Percentiles rank a stretch among this genome's conserved stretches.
phyloP scores from a whole-genome alignment of 2,113 vertebrate genomes.

The Tonatia bakeri region DNA sequence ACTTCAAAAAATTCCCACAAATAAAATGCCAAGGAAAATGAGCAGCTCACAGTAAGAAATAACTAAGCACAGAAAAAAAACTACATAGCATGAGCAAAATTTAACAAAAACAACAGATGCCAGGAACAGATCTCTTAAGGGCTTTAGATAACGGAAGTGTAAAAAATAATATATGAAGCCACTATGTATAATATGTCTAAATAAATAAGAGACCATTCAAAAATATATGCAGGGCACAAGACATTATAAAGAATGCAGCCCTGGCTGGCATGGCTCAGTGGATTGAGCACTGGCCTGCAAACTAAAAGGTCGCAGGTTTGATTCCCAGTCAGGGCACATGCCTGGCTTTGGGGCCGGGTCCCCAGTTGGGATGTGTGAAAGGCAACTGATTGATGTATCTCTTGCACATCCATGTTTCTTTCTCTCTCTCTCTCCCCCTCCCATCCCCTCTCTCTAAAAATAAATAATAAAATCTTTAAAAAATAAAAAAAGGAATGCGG shows the following conservation, averaged over 20 bases:
- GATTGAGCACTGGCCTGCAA: too few species aligned
- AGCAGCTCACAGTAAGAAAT: background rate
- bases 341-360: too few species aligned
- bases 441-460: too few species aligned
- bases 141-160: background rate
- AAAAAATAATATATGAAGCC: background rate
- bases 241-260: background rate
- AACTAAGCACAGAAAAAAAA: background rate
- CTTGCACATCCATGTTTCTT: too few species aligned
- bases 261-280: too few species aligned
- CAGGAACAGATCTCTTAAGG: background rate
- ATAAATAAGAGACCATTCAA: constrained; percentile 8
- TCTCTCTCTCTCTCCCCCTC: too few species aligned
- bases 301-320: too few species aligned
- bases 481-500: background rate
- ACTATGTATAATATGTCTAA: background rate
- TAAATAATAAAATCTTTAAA: too few species aligned
- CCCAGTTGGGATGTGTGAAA: too few species aligned
- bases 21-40: background rate
- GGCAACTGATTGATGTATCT: too few species aligned
- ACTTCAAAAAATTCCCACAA: background rate
- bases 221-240: background rate
- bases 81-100: background rate
- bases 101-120: background rate
- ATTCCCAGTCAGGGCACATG: too few species aligned